Evolutionary conservation across 2,888 invertebrate species (phyloP).

Genomic region (Vanessa cardui): DNA sequence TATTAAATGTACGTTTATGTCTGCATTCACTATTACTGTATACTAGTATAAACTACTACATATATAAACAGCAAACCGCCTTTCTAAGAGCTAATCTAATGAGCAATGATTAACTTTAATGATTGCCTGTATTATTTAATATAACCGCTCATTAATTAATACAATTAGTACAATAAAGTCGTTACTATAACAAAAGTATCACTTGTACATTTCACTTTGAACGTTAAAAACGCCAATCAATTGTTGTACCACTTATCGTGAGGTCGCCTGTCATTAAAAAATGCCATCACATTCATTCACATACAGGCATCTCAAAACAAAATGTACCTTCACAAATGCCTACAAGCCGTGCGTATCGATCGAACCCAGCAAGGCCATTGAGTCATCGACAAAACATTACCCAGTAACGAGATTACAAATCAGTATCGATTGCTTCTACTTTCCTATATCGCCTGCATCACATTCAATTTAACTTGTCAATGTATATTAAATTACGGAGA

Average conservation of each 20-base stretch:
- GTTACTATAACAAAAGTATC: no score
- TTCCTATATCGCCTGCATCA: constrained; percentile 16
- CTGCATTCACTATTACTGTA: no score
- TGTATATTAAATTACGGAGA: constrained; percentile 30
- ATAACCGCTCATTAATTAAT: no score
- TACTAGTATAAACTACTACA: no score
- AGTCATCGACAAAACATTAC: constrained; percentile 50
- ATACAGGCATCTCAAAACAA: constrained; percentile 18
- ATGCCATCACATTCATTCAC: constrained; percentile 27
- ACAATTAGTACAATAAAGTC: no score
- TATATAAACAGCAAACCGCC: no score
- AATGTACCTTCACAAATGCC: constrained; percentile 27
- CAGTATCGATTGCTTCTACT: constrained; percentile 40
- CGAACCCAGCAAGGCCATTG: constrained; percentile 32
- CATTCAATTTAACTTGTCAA: constrained; percentile 29
- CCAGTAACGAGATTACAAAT: constrained; percentile 40
- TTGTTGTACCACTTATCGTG: background rate
- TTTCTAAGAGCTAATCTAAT: no score
- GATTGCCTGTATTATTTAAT: no score
- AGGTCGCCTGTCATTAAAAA: constrained; percentile 9
- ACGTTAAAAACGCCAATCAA: background rate
- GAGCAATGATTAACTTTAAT: no score
- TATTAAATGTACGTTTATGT: no score
- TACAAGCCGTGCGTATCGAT: constrained; percentile 57
- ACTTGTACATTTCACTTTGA: no score